Conservation (phyloP, 1,140 invertebrate genomes). For the Pseudomyrmex flavicornis region DNA sequence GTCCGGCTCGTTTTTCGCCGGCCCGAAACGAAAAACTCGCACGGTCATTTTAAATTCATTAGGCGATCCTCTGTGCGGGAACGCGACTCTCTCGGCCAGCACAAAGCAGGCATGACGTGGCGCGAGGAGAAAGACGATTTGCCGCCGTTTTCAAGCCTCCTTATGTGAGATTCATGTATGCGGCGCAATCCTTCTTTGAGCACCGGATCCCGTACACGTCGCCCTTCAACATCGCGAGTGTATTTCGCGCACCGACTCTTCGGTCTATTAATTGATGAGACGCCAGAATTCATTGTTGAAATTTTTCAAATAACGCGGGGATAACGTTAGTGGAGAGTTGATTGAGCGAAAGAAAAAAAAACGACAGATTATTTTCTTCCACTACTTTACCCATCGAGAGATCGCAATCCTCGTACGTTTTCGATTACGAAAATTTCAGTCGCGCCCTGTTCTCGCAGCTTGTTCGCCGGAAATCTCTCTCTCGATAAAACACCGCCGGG, state of each 20-base stretch:
- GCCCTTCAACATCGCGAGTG: not conserved
- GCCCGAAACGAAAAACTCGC: slow-evolving; percentile 67
- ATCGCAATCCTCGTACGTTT: not conserved
- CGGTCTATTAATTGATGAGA: slow-evolving; percentile 7
- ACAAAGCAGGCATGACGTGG: slow-evolving; percentile 67
- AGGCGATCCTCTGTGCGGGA: slow-evolving; percentile 63
- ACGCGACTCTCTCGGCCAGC: slow-evolving; percentile 67
- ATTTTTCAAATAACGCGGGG: not conserved
- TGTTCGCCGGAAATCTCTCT: slow-evolving; percentile 18
- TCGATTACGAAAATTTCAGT: slow-evolving; percentile 1
- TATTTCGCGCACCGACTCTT: not conserved
- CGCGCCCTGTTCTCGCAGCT: not conserved
- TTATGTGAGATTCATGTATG: slow-evolving; percentile 32
- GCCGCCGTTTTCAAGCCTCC: slow-evolving; percentile 69
- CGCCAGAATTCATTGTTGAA: slow-evolving; percentile 11
- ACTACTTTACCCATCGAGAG: not conserved
- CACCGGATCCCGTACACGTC: not conserved
- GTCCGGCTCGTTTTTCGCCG: slow-evolving; percentile 18
- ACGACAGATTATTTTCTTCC: too few relatives aligned
- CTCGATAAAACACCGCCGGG: slow-evolving; percentile 7
- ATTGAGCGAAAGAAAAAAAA: not conserved
- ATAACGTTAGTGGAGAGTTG: slow-evolving; percentile 24
- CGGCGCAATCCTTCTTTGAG: slow-evolving; percentile 29
- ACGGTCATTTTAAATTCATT: slow-evolving; percentile 81
- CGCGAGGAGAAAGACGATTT: slow-evolving; percentile 67